Conservation (phyloP, 2,888 invertebrate species). For the Nephrotoma flavescens region DNA sequence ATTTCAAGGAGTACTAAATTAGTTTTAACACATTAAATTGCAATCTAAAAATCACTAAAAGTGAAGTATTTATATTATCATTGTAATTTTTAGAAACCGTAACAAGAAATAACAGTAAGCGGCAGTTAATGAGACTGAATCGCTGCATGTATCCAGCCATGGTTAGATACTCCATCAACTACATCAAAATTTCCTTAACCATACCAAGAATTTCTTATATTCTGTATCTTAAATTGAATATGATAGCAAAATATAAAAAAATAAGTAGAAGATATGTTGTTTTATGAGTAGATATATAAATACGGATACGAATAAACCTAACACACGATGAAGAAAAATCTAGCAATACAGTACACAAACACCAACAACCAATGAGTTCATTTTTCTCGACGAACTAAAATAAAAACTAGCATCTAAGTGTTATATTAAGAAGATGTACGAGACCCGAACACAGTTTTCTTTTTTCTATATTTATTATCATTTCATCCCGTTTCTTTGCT, state of each 20-base stretch:
- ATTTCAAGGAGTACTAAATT: too few species aligned
- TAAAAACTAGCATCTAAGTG: not conserved
- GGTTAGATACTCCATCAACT: too few species aligned
- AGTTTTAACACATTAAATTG: too few species aligned
- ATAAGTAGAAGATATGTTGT: not conserved
- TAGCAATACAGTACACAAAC: not conserved
- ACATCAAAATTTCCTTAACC: not conserved
- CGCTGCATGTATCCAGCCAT: too few species aligned
- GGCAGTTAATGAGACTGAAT: too few species aligned
- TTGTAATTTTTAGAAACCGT: too few species aligned
- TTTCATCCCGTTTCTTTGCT: not conserved
- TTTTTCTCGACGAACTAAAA: not conserved
- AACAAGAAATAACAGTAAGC: too few species aligned
- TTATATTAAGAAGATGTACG: not conserved
- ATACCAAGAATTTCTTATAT: not conserved
- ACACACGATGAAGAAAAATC: not conserved
- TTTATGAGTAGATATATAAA: not conserved
- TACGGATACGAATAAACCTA: not conserved
- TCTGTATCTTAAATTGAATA: not conserved
- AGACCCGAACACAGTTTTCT: not conserved
- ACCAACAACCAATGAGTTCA: not conserved
- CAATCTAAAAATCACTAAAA: too few species aligned
- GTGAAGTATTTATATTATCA: too few species aligned
- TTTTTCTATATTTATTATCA: not conserved
- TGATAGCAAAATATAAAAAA: not conserved